Conservation (phyloP, 2,888 invertebrate genomes). For the Tridacna gigas region DNA sequence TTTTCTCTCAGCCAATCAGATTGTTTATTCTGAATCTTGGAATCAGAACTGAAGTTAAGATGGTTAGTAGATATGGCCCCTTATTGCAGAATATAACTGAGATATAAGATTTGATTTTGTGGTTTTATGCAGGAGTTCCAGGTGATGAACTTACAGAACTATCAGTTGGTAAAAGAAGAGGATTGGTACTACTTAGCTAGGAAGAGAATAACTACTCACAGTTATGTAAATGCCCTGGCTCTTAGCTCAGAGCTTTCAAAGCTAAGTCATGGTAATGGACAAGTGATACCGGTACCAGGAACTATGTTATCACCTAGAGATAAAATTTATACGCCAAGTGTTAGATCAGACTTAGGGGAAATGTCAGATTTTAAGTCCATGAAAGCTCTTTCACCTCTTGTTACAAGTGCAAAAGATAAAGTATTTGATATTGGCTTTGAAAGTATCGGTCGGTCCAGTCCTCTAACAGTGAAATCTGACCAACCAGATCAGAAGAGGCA, state of each 20-base stretch:
- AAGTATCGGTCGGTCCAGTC: slow-evolving; percentile 52
- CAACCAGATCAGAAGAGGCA: slow-evolving; percentile 43
- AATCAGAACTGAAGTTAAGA: no score
- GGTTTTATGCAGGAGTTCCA: slow-evolving; percentile 86
- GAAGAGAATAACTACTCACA: slow-evolving; percentile 66
- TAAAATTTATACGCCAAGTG: slow-evolving; percentile 34
- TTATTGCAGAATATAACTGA: no score
- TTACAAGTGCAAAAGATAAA: slow-evolving; percentile 38
- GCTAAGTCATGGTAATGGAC: slow-evolving; percentile 41
- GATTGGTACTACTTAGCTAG: slow-evolving; percentile 88
- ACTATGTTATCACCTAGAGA: slow-evolving; percentile 25
- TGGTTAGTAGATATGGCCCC: no score
- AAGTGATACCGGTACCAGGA: slow-evolving; percentile 16
- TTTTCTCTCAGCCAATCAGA: no score
- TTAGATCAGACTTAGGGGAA: slow-evolving; percentile 47
- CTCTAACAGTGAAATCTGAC: slow-evolving; percentile 56
- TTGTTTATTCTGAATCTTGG: no score
- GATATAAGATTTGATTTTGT: no score
- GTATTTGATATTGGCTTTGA: slow-evolving; percentile 57
- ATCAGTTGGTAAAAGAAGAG: slow-evolving; percentile 87
- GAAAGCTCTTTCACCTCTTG: slow-evolving; percentile 51
- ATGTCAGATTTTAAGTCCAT: slow-evolving; percentile 26
- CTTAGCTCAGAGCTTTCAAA: slow-evolving; percentile 72
- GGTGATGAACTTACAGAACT: slow-evolving; percentile 87
- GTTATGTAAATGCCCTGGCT: slow-evolving; percentile 70